A percentile compares a stretch with the other conserved stretches of the same genome.
Conservation (phyloP, 2,797 vertebrate genomes). For the Pantherophis vulpinus region DNA sequence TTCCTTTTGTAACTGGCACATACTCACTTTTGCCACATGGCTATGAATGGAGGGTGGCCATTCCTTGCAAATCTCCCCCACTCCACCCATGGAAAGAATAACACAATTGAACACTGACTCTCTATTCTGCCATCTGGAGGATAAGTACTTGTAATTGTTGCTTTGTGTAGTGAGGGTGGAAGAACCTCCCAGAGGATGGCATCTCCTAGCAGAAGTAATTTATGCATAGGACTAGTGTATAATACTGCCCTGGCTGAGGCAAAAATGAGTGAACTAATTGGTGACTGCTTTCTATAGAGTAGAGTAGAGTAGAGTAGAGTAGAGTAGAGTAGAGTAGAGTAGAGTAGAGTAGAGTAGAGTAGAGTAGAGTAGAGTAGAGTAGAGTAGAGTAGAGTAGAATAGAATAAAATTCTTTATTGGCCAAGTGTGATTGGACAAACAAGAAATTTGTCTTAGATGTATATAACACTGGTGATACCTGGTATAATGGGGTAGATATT, state of each 20-base stretch:
- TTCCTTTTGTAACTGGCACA: neutral
- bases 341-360: no score
- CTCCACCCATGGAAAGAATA: neutral
- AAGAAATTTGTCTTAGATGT: no score
- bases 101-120: neutral
- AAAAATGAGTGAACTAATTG: neutral
- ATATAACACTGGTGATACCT: neutral
- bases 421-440: no score
- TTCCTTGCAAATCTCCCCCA: neutral
- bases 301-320: no score
- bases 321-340: no score
- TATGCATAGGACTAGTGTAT: neutral
- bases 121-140: neutral
- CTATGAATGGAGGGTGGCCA: neutral
- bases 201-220: neutral
- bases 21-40: neutral
- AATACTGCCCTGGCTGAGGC: neutral
- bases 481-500: neutral
- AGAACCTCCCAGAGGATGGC: neutral
- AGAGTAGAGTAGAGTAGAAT: no score
- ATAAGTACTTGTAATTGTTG: neutral
- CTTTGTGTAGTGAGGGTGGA: neutral
- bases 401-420: no score
- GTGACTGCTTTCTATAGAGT: neutral
- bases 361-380: no score